Conservation (phyloP, 2,113 vertebrate genomes). For the Mola mola region DNA sequence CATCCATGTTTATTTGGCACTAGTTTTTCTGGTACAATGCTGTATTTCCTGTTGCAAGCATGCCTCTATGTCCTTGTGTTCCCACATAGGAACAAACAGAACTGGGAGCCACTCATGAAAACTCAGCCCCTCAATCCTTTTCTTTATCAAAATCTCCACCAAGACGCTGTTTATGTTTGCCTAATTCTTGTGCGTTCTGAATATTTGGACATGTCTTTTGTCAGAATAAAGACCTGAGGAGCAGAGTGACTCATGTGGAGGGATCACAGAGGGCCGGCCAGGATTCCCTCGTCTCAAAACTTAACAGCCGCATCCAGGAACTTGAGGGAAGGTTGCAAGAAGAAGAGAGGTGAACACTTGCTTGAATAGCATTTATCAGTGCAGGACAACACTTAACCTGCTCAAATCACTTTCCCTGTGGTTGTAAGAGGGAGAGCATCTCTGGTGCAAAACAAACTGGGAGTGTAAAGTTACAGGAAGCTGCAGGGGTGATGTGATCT, state of each 20-base stretch:
- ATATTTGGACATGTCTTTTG: constrained; percentile 10
- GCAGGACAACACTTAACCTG: constrained; percentile 1
- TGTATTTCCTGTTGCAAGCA: neutral
- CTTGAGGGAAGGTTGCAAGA: constrained; percentile 89
- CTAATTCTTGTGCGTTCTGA: neutral
- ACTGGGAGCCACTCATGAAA: neutral
- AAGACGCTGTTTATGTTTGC: neutral
- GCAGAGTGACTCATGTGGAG: constrained; percentile 90
- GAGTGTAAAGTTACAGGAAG: constrained; percentile 56
- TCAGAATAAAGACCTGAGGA: constrained; percentile 93
- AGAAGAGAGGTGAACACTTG: constrained; percentile 85
- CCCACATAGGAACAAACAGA: neutral
- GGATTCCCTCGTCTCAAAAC: constrained; percentile 88
- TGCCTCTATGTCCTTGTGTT: neutral
- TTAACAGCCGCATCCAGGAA: constrained; percentile 89
- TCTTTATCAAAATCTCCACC: neutral
- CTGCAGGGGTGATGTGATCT: constrained; percentile 24
- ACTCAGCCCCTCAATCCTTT: neutral
- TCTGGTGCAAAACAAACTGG: constrained; percentile 7
- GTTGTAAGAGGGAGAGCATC: constrained; percentile 34
- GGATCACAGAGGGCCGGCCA: constrained; percentile 89
- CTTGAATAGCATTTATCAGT: neutral
- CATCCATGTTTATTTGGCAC: neutral
- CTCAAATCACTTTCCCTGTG: constrained; percentile 36
- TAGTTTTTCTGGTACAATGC: neutral